Evolutionary conservation across 2,113 vertebrate species (phyloP).

Genomic region (Corydoras maculifer): DNA sequence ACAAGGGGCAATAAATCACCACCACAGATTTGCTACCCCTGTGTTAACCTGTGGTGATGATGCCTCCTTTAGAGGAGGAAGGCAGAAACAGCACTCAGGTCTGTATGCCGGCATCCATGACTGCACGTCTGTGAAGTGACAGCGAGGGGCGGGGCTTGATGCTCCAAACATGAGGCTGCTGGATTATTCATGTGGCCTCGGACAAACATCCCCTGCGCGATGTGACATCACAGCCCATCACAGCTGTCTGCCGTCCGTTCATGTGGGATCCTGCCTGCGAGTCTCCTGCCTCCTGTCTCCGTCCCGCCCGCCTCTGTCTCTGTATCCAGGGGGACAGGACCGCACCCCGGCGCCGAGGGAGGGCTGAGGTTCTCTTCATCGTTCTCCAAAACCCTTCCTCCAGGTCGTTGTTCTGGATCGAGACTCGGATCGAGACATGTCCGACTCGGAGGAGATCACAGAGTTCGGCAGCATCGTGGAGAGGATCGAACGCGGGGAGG

Average conservation of each 20-base stretch:
- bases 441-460: conserved; percentile 62
- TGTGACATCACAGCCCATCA: not conserved
- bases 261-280: too few relatives aligned
- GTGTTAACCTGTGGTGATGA: too few relatives aligned
- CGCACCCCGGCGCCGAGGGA: not conserved
- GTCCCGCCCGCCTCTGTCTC: not conserved
- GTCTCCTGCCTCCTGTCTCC: not conserved
- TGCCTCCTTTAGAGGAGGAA: too few relatives aligned
- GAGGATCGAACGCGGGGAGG: conserved; percentile 77
- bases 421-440: conserved; percentile 58
- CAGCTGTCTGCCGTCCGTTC: too few relatives aligned
- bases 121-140: too few relatives aligned
- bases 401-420: conserved; percentile 2
- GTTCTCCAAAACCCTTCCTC: not conserved
- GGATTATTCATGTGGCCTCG: conserved; percentile 14
- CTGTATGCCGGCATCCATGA: too few relatives aligned
- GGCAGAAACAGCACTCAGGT: too few relatives aligned
- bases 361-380: too few relatives aligned
- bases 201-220: conserved; percentile 45
- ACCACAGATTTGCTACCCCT: too few relatives aligned
- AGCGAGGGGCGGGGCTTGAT: too few relatives aligned
- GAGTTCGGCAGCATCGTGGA: conserved; percentile 82
- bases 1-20: too few relatives aligned
- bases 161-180: too few relatives aligned
- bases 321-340: conserved; percentile 16